Base-by-base conservation (phyloP, 2,797 vertebrate species). In the Todus mexicanus region DNA sequence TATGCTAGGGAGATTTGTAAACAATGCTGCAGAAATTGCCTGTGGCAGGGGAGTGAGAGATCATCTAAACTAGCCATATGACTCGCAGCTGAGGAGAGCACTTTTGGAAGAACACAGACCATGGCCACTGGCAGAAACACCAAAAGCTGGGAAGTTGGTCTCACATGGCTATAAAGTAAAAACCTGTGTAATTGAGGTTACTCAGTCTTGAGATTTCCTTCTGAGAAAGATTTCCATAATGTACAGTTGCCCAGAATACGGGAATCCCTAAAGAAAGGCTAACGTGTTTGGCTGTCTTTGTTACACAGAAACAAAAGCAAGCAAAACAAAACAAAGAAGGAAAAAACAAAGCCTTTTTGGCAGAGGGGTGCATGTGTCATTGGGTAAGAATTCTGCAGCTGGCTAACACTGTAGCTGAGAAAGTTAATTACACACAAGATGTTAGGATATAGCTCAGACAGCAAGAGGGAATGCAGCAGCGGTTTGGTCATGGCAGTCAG, bases 361-460 rank as follows among this genome's bases (percentile, higher is more conserved):
- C 93, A 87, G 48, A 5, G 25, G 7, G 4, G 3, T 69, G 27
- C 57, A 72, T 54, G 57, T 87, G 65, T 95, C 89, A 95, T 40
- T 33, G 75, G 22, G 38, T 75, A 95, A 95, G 74, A 93, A 93
- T 94, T 27, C 75, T 77, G 31, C 81, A 94, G 84, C 84, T 95
- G 91, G 75, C 50, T 61, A 89, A 25, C 42, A 10, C 50, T 93
- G 72, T 80, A 87, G 72, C 53, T 92, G 75, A 77, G 92, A 72
- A 91, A 77, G 56, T 89, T 94, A 87, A 93, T 94, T 89, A 65
- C 40, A 69, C 35, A 65, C 23, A 74, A 80, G 65, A 92, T 89
- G 72, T 84, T 45, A 90, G 78, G 72, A 47, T 83, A 74, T 6
- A 80, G 47, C 53, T 94, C 65, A 94, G 78, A 87, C 57, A 85